Conservation (phyloP, 92 coral and sea anemone species). For the Epizoanthus stellaris region DNA sequence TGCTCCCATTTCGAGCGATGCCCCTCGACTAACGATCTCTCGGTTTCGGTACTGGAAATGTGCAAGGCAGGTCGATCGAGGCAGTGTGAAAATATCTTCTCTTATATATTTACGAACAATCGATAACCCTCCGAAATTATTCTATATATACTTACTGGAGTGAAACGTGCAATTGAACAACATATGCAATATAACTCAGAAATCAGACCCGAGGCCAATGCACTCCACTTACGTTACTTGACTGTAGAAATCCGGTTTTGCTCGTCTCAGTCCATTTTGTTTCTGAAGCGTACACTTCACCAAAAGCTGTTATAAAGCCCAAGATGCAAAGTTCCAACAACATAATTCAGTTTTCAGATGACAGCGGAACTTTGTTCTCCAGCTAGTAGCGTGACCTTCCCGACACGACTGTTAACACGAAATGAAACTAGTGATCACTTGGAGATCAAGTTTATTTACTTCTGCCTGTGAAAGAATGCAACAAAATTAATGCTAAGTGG, state of each 20-base stretch:
- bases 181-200: too few species aligned
- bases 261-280: slow-evolving; percentile 3
- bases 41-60: too few species aligned
- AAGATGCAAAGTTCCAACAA: not conserved
- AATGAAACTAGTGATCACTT: not conserved
- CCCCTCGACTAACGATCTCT: too few species aligned
- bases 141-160: too few species aligned
- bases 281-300: not conserved
- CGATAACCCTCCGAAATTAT: too few species aligned
- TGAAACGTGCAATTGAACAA: too few species aligned
- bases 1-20: too few species aligned
- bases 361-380: not conserved
- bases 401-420: not conserved
- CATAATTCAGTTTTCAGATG: not conserved
- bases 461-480: not conserved
- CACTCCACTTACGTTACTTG: slow-evolving; percentile 4
- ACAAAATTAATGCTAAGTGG: not conserved
- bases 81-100: too few species aligned
- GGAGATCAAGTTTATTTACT: not conserved
- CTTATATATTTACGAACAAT: too few species aligned
- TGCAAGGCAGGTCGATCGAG: too few species aligned
- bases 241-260: not conserved
- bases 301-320: not conserved
- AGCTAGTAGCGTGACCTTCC: not conserved
- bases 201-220: not conserved